Percentiles rank a stretch among this genome's conserved stretches.
These are phyloP conservation scores for Ladona fulva DNA, from an alignment of 1,140 invertebrate genomes.

Conservation along the genomic window DNA sequence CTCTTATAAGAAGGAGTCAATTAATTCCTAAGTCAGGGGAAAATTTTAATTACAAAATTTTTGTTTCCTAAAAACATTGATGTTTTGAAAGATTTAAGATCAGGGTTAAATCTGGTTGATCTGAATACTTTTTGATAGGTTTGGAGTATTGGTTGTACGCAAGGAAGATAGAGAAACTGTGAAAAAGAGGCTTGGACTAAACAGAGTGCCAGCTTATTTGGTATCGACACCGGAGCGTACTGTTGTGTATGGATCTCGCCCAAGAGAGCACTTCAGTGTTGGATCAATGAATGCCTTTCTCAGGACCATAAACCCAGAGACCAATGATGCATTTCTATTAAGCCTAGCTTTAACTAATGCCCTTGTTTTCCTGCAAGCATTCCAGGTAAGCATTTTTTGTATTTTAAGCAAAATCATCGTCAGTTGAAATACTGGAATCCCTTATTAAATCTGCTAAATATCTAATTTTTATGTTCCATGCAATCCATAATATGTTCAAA, in stretches of 20 bases:
- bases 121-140: too few species aligned
- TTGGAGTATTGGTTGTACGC: constrained; percentile 17
- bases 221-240: constrained; percentile 38
- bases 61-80: too few species aligned
- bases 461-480: too few species aligned
- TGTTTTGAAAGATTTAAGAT: too few species aligned
- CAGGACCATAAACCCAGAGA: constrained; percentile 39
- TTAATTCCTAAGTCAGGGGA: too few species aligned
- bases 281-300: constrained; percentile 39
- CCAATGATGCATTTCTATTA: constrained; percentile 44
- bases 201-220: constrained; percentile 32
- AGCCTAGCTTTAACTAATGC: constrained; percentile 39
- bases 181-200: constrained; percentile 25
- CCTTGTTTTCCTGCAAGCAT: constrained; percentile 36
- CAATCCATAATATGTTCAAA: too few species aligned
- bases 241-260: constrained; percentile 35
- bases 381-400: constrained; percentile 29
- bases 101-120: too few species aligned
- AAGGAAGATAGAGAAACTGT: constrained; percentile 28
- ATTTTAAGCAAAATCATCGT: too few species aligned
- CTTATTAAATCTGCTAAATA: too few species aligned
- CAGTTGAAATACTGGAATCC: too few species aligned
- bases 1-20: too few species aligned
- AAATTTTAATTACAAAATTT: too few species aligned
- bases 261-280: constrained; percentile 38